Evolutionary conservation across 2,797 vertebrate species (phyloP).

Genomic region (Cirrhinus molitorella): DNA sequence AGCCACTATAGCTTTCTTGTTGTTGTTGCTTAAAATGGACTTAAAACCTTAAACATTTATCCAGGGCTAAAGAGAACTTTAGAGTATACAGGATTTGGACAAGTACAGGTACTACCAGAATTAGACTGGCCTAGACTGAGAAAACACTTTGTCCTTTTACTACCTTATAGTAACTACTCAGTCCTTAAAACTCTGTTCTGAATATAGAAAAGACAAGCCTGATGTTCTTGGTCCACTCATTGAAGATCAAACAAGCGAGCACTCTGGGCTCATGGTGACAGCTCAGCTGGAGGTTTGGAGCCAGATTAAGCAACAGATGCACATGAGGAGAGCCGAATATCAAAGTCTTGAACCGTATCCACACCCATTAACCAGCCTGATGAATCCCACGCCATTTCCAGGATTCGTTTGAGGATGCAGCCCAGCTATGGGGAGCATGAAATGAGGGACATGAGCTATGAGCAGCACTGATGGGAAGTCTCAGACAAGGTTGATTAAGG

Average conservation of each 20-base stretch:
- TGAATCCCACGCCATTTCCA: conserved; percentile 19
- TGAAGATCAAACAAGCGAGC: conserved; percentile 7
- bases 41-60: not conserved
- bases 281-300: conserved; percentile 33
- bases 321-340: conserved; percentile 26
- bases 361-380: conserved; percentile 19
- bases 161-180: not conserved
- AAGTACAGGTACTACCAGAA: not conserved
- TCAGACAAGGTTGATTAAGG: conserved; percentile 15
- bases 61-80: not conserved
- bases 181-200: not conserved
- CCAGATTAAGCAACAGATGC: conserved; percentile 42
- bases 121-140: not conserved
- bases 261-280: not conserved
- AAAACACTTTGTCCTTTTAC: not conserved
- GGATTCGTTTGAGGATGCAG: conserved; percentile 18
- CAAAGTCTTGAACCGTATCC: conserved; percentile 43
- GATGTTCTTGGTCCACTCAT: conserved; percentile 13
- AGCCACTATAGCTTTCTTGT: too few relatives aligned
- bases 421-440: conserved; percentile 17
- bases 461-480: conserved; percentile 21
- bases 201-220: conserved; percentile 14
- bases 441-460: conserved; percentile 8
- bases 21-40: not conserved
- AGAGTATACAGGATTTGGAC: not conserved